Percentiles rank a stretch among this genome's conserved stretches.
Evolutionary conservation across 2,888 invertebrate species (phyloP).

Genomic region (Orthosia gothica): DNA sequence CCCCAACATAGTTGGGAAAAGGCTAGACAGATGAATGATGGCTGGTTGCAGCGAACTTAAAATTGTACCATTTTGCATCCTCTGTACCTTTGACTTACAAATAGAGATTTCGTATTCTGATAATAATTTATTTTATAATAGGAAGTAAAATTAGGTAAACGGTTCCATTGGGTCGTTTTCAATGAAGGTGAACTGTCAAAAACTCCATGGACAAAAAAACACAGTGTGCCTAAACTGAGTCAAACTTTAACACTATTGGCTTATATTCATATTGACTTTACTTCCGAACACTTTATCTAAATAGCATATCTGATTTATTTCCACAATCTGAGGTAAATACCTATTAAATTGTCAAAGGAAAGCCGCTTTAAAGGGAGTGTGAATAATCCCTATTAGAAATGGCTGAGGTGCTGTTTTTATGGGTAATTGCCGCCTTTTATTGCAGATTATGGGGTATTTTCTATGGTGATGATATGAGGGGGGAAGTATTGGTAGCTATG

Average conservation of each 20-base stretch:
- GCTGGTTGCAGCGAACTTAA: too few species aligned
- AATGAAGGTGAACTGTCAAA: neutral
- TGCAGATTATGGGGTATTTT: constrained; percentile 57
- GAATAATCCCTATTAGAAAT: constrained; percentile 59
- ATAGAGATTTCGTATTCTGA: too few species aligned
- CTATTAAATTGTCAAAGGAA: constrained; percentile 55
- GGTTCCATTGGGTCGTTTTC: neutral
- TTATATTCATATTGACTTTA: constrained; percentile 7
- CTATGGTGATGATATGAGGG: constrained; percentile 38
- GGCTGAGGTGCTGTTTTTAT: constrained; percentile 59
- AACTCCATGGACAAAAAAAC: neutral
- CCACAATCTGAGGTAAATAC: constrained; percentile 42
- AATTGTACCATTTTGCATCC: too few species aligned
- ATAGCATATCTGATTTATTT: constrained; percentile 50
- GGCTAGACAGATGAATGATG: too few species aligned
- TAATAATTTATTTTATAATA: too few species aligned
- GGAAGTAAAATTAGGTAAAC: too few species aligned
- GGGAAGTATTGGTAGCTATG: constrained; percentile 7
- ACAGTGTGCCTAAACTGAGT: neutral
- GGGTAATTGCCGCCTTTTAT: constrained; percentile 57
- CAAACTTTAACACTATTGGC: neutral
- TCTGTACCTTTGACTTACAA: too few species aligned
- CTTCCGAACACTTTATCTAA: constrained; percentile 18
- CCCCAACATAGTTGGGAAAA: too few species aligned
- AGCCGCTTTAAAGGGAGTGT: constrained; percentile 41